These are phyloP conservation scores for Siniperca undulata DNA, from an alignment of 2,797 vertebrate genomes.

Conservation along the genomic window DNA sequence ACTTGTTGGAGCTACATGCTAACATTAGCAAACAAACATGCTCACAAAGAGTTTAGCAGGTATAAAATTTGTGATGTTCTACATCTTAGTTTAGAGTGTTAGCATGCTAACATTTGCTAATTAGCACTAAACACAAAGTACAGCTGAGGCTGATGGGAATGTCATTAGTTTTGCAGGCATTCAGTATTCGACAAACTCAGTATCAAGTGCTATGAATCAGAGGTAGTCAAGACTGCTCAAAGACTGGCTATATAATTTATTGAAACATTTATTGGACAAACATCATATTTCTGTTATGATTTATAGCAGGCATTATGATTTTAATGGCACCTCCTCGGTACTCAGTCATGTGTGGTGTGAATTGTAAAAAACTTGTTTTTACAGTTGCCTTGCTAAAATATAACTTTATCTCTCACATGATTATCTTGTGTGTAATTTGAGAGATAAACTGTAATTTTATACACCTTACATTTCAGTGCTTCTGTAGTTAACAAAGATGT, in stretches of 20 bases:
- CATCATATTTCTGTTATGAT: slow-evolving; percentile 7
- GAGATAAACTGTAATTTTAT: neutral
- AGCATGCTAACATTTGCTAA: neutral
- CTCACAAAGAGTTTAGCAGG: neutral
- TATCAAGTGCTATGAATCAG: neutral
- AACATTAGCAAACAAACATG: neutral
- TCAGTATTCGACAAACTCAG: neutral
- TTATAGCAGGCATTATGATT: neutral
- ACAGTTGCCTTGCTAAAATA: neutral
- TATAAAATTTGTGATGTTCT: neutral
- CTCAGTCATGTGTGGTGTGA: neutral
- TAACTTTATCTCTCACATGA: neutral
- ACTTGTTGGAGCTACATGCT: neutral
- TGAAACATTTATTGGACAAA: neutral
- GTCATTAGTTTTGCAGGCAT: neutral
- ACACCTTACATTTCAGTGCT: neutral
- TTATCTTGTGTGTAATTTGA: slow-evolving; percentile 7
- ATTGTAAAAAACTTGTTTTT: neutral
- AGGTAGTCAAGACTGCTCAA: neutral
- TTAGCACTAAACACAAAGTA: neutral
- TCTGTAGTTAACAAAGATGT: neutral
- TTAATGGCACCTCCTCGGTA: neutral
- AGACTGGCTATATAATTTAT: neutral
- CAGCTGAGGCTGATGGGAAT: neutral
- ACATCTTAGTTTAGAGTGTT: neutral